Conservation (phyloP, 2,888 invertebrate genomes). For the Gnatocerus cornutus region DNA sequence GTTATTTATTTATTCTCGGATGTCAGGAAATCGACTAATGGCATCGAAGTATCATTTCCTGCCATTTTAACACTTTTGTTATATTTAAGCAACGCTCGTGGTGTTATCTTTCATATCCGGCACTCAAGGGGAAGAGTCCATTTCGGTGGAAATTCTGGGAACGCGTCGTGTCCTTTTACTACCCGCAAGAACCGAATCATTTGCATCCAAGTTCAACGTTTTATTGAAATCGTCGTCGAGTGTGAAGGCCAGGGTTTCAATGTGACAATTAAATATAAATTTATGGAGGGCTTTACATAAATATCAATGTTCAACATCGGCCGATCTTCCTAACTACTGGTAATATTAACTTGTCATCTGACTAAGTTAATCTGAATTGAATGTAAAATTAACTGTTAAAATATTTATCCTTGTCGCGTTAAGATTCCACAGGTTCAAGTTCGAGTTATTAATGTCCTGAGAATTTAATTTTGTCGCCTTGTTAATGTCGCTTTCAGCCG, state of each 20-base stretch:
- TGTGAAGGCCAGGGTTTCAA: constrained; percentile 49
- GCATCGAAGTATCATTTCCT: constrained; percentile 58
- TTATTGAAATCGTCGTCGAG: constrained; percentile 34
- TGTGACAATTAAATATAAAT: constrained; percentile 65
- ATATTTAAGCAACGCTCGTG: constrained; percentile 44
- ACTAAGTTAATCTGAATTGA: constrained; percentile 63
- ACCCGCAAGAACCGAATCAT: not conserved
- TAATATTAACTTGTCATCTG: constrained; percentile 66
- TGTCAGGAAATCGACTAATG: constrained; percentile 59
- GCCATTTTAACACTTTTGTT: constrained; percentile 56
- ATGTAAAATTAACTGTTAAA: constrained; percentile 66
- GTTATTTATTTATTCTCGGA: constrained; percentile 51
- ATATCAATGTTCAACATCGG: constrained; percentile 63
- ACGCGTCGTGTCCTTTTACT: not conserved
- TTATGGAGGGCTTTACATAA: constrained; percentile 64
- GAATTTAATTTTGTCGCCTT: constrained; percentile 62
- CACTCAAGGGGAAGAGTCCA: constrained; percentile 34
- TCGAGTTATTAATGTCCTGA: constrained; percentile 59
- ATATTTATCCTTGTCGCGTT: constrained; percentile 65
- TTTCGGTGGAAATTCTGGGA: not conserved
- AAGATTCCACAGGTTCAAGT: constrained; percentile 61
- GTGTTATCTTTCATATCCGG: constrained; percentile 52
- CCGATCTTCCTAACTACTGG: constrained; percentile 60
- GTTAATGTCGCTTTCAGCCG: constrained; percentile 54
- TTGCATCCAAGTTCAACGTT: constrained; percentile 12